phyloP scores from a whole-genome alignment of 2,888 invertebrate genomes.

The Coremacera marginata region DNA sequence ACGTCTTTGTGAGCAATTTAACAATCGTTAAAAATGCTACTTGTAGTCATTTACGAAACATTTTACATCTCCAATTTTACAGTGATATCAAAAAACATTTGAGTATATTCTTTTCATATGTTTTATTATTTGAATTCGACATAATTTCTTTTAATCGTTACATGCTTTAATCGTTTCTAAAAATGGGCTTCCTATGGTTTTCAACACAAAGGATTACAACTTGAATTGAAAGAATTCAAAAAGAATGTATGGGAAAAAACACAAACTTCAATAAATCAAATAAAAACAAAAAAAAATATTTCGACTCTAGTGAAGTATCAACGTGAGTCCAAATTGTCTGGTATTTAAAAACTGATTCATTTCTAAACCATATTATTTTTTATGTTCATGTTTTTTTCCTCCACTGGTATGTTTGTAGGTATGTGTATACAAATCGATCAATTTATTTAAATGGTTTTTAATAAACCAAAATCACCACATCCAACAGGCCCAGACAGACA shows the following conservation, averaged over 20 bases:
- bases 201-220: no score
- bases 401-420: neutral
- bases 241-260: neutral
- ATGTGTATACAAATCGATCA: constrained; percentile 45
- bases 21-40: no score
- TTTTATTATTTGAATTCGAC: no score
- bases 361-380: neutral
- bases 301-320: neutral
- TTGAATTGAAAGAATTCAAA: no score
- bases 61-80: no score
- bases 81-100: no score
- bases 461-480: constrained; percentile 59
- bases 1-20: no score
- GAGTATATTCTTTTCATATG: no score
- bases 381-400: neutral
- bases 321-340: neutral
- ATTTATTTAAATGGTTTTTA: constrained; percentile 61
- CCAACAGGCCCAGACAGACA: constrained; percentile 47
- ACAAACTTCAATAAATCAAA: neutral
- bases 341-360: neutral
- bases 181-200: no score
- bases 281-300: neutral
- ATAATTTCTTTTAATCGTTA: no score
- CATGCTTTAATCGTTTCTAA: no score
- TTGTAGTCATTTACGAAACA: no score